phyloP scores from a whole-genome alignment of 2,113 vertebrate genomes.

The Aepyceros melampus region DNA sequence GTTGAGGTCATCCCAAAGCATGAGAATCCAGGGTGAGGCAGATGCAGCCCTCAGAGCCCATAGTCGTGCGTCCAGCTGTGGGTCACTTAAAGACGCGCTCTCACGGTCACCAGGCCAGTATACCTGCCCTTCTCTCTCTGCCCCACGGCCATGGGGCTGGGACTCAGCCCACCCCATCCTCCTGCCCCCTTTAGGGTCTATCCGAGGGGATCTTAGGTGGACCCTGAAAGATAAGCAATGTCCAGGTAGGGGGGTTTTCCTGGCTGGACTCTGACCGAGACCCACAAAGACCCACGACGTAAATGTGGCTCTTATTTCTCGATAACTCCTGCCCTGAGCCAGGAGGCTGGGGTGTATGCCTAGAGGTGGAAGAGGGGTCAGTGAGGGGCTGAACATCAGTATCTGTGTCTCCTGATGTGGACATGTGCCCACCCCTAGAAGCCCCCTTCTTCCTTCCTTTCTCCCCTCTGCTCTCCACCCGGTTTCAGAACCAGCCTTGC shows the following conservation, averaged over 20 bases:
- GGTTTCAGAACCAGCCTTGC: not conserved
- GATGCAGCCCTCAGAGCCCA: not conserved
- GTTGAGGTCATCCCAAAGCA: not conserved
- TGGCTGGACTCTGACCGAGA: not conserved
- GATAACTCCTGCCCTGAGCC: not conserved
- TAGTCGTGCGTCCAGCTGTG: fast-evolving
- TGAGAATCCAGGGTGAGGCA: fast-evolving
- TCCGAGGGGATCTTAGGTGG: not conserved
- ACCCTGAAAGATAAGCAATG: not conserved
- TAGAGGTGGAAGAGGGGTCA: not conserved
- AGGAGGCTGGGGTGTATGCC: not conserved
- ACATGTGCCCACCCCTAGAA: not conserved
- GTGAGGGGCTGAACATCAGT: not conserved
- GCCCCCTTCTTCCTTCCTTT: not conserved
- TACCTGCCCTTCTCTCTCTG: not conserved
- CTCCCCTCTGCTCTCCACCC: not conserved
- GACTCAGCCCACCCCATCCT: not conserved
- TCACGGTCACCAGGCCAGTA: fast-evolving
- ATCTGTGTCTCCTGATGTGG: not conserved
- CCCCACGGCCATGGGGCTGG: fast-evolving
- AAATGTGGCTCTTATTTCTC: not conserved
- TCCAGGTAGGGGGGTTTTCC: not conserved
- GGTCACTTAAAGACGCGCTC: not conserved
- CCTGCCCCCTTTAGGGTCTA: not conserved
- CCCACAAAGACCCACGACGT: not conserved